Conservation (phyloP, 1,140 invertebrate species). For the Euwallacea fornicatus region DNA sequence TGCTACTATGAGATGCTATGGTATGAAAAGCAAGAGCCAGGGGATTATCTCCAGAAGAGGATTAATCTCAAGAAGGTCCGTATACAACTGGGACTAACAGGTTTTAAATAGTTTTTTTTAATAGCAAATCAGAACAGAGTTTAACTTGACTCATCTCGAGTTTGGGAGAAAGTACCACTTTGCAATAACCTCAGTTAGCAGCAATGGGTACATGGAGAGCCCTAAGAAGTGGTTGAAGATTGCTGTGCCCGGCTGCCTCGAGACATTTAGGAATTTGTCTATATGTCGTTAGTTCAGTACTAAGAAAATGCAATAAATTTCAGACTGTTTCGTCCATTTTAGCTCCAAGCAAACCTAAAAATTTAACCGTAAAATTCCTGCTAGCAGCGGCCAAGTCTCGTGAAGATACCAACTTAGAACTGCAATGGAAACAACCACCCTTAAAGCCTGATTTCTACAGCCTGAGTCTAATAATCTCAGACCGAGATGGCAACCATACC, state of each 20-base stretch:
- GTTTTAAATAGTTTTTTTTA: conserved; percentile 7
- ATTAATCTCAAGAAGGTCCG: background rate
- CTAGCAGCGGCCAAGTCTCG: conserved; percentile 2
- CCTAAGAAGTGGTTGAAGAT: conserved; percentile 24
- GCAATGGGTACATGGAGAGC: conserved; percentile 12
- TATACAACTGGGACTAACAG: background rate
- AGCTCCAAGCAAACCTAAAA: conserved; percentile 50
- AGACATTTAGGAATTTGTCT: conserved; percentile 47
- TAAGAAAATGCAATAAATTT: background rate
- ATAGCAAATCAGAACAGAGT: conserved; percentile 7
- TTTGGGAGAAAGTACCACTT: conserved; percentile 27
- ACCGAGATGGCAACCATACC: conserved; percentile 13
- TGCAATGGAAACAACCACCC: conserved; percentile 52
- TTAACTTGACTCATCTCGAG: conserved; percentile 16
- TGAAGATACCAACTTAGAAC: conserved; percentile 34
- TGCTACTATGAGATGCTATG: conserved; percentile 18
- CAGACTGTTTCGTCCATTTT: conserved; percentile 16
- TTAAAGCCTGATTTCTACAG: conserved; percentile 53
- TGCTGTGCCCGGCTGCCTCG: conserved; percentile 48
- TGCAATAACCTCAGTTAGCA: conserved; percentile 8
- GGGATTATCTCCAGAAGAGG: conserved; percentile 1
- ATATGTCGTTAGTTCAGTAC: conserved; percentile 50
- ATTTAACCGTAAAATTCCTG: conserved; percentile 40
- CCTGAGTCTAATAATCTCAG: conserved; percentile 41
- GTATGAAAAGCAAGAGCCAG: conserved; percentile 11